Conservation (phyloP, 2,888 invertebrate species). For the Orthosia incerta region DNA sequence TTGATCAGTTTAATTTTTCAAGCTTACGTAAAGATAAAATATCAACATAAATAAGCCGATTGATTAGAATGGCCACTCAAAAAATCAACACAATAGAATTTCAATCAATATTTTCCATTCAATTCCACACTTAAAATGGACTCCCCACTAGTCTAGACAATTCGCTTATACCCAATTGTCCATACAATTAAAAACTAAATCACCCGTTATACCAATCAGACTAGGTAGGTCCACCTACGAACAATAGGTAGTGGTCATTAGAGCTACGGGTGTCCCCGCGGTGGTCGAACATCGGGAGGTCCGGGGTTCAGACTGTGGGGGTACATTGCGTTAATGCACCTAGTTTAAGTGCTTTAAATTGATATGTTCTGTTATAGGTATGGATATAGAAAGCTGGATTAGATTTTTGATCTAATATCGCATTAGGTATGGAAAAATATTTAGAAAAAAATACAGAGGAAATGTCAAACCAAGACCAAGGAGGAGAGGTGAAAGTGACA, state of each 20-base stretch:
- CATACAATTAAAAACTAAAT: constrained; percentile 48
- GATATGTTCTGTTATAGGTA: constrained; percentile 51
- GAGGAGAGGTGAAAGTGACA: too few species aligned
- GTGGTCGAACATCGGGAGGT: constrained; percentile 54
- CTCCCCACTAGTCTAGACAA: constrained; percentile 26
- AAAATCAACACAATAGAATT: neutral
- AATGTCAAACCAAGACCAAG: too few species aligned
- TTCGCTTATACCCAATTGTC: constrained; percentile 17
- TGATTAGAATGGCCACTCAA: neutral
- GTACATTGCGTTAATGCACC: constrained; percentile 65
- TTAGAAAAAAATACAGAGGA: too few species aligned
- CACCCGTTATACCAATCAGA: constrained; percentile 44
- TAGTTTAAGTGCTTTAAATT: constrained; percentile 68
- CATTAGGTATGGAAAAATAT: neutral
- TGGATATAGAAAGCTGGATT: constrained; percentile 1
- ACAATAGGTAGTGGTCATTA: constrained; percentile 70
- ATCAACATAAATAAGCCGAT: neutral
- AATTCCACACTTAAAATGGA: constrained; percentile 2
- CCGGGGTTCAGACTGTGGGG: constrained; percentile 50
- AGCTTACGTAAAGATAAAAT: neutral
- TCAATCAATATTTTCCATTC: neutral
- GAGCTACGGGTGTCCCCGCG: constrained; percentile 54
- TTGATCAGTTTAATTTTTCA: neutral
- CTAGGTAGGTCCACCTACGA: constrained; percentile 58
- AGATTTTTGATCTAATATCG: constrained; percentile 20